Base-by-base conservation (phyloP, 1,140 invertebrate species). In the Diprion similis region DNA sequence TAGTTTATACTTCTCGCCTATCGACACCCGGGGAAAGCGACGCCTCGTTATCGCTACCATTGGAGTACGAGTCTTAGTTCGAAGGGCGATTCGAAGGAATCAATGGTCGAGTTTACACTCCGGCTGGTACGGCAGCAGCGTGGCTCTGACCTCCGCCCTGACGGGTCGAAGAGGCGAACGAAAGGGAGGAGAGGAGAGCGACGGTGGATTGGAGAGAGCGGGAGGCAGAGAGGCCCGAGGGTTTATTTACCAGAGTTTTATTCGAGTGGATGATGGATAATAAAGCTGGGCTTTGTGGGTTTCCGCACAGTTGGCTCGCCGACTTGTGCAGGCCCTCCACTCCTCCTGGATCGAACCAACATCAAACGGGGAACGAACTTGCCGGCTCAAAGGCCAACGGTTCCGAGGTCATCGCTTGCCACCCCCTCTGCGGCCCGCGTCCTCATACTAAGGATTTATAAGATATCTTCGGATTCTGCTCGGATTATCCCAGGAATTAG, bases 191-290 rank as follows among this genome's bases (percentile, higher is more conserved):
- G 11, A 37, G 24, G 24, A 37, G 24, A 37, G 24, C 24, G 6
- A 37, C 6, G 11, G n/a, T 17, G n/a, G 51, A 4, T 59, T 59
- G 51, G 51, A 59, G 51, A 4, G 51, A 59, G 51, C 11, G n/a
- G n/a, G 51, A 59, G n/a, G 51, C 51, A 8, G n/a, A 59, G 9
- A 68, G 15, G 18, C 37, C 37, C 66, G 17, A 45, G 66, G 66
- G 18, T 68, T 68, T 68, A 68, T 68, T 68, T 68, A 68, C 37
- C 66, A 19, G 66, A 68, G 66, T 68, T 68, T 68, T 68, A 68
- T 68, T 68, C 66, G 66, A 68, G 66, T 68, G 66, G 66, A 68
- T 68, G 66, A 68, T 68, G 66, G 66, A 68, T 68, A 68, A 68
- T 68, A 68, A 68, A 68, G 66, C 66, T 45, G 66, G 66, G 66